phyloP scores from a whole-genome alignment of 2,888 invertebrate species.

The Philaethria dido region DNA sequence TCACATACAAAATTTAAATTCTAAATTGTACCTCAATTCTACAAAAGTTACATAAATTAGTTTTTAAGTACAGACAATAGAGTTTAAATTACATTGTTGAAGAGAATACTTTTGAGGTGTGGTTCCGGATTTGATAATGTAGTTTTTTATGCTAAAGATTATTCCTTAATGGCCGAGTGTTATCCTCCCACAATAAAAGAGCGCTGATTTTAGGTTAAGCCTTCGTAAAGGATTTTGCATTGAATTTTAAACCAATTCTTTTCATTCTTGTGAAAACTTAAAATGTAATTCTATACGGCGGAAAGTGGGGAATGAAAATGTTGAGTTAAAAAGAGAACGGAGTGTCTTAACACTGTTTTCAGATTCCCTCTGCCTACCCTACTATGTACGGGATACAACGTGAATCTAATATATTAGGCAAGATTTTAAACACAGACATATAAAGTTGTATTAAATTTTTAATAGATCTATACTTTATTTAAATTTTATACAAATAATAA shows the following conservation, averaged over 20 bases:
- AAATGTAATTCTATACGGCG: too few species aligned
- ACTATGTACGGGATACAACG: too few species aligned
- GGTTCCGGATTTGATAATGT: slow-evolving; percentile 28
- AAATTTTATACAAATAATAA: too few species aligned
- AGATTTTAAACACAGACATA: too few species aligned
- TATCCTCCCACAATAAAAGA: not conserved
- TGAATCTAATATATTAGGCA: too few species aligned
- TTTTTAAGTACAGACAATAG: slow-evolving; percentile 7
- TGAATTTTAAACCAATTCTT: slow-evolving; percentile 12
- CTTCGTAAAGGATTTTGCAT: not conserved
- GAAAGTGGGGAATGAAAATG: too few species aligned
- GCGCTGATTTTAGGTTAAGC: slow-evolving; percentile 10
- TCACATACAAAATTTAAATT: slow-evolving; percentile 30
- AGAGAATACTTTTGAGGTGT: slow-evolving; percentile 21
- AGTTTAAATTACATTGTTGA: slow-evolving; percentile 18
- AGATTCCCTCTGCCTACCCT: too few species aligned
- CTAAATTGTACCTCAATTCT: slow-evolving; percentile 8
- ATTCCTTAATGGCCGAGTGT: slow-evolving; percentile 1
- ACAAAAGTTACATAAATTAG: slow-evolving; percentile 1
- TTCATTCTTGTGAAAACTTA: not conserved
- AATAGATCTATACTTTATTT: too few species aligned
- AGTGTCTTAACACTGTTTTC: too few species aligned
- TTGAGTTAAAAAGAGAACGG: too few species aligned
- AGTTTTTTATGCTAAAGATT: slow-evolving; percentile 33
- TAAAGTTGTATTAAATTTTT: too few species aligned